Base-by-base conservation (phyloP, 2,113 vertebrate genomes). In the Chaetorhynchus papuensis region DNA sequence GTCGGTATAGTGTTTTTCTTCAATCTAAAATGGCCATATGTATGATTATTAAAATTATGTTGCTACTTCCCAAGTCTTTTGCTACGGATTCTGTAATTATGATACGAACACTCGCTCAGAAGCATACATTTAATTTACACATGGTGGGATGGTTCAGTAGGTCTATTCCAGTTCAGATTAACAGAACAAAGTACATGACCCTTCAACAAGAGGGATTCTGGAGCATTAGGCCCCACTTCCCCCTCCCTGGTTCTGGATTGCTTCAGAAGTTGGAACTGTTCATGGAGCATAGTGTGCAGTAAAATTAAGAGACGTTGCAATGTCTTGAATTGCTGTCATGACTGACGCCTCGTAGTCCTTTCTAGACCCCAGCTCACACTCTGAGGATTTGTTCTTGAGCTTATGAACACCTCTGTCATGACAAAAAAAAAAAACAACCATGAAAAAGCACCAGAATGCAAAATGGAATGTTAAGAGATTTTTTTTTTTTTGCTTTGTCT, bases 221-320 rank as follows among this genome's bases (percentile, higher is more conserved):
- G 10, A 75, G 7, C 15, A 26, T n/a, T 10, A 44, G 59, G 23
- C 7, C 24, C 3, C 8, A 4, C 0, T 7, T 28, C 0, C 13
- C 2, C 7, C 7, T 57, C 17, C 27, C 8, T 33, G 15, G 19
- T 19, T 80, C 54, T 81, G 35, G 64, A 47, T 33, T 59, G 2
- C 15, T 57, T 50, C 60, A 66, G 39, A 52, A 22, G 7, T 0
- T 56, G 37, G 16, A 84, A 7, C 8, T 30, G 15, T 13, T 66
- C 11, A 13, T 53, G 17, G 26, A 79, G 17, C 0, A 1, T 1
- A 15, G 11, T 27, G 22, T 37, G 37, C 35, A 47, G 23, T 30
- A 44, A 61, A 75, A 60, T 37, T 41, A 42, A 30, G 31, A 14
- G 7, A 27, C 30, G 63, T 78, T 31, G 23, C 15, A 23, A 30